These are phyloP conservation scores for Onychomys arenicola DNA, from an alignment of 2,797 vertebrate genomes.

Conservation along the genomic window DNA sequence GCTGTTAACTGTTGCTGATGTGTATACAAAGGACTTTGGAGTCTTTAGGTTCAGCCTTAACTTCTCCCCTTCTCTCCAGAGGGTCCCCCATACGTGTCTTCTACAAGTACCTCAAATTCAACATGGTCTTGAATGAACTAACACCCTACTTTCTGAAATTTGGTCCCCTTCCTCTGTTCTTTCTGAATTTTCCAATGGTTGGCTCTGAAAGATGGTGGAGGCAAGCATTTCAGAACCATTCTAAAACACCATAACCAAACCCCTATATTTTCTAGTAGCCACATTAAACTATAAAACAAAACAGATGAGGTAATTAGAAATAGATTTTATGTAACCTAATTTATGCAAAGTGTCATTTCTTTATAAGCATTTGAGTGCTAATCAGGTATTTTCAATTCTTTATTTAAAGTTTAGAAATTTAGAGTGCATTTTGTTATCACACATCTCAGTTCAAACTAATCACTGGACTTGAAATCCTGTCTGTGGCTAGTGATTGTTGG, in stretches of 20 bases:
- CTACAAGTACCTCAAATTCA: not conserved
- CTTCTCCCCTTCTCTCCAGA: not conserved
- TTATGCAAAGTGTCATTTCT: not conserved
- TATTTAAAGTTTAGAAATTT: not conserved
- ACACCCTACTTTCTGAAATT: not conserved
- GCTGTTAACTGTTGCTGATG: not conserved
- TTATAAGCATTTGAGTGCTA: not conserved
- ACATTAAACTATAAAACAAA: not conserved
- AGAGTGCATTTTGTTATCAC: not conserved
- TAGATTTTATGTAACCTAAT: constrained; percentile 33
- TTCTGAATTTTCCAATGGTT: not conserved
- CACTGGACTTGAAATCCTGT: too few relatives aligned
- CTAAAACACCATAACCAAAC: not conserved
- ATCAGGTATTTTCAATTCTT: not conserved
- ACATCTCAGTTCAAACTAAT: not conserved
- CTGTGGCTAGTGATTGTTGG: not conserved
- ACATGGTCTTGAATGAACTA: not conserved
- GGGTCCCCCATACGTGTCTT: not conserved
- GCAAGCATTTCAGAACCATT: not conserved
- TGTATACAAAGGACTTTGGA: not conserved
- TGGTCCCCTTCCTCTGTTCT: not conserved
- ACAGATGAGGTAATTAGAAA: not conserved
- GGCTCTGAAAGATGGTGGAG: not conserved
- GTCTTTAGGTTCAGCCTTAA: not conserved
- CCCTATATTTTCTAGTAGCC: not conserved